phyloP scores from a whole-genome alignment of 2,113 vertebrate genomes.

The Microcebus griseorufus region DNA sequence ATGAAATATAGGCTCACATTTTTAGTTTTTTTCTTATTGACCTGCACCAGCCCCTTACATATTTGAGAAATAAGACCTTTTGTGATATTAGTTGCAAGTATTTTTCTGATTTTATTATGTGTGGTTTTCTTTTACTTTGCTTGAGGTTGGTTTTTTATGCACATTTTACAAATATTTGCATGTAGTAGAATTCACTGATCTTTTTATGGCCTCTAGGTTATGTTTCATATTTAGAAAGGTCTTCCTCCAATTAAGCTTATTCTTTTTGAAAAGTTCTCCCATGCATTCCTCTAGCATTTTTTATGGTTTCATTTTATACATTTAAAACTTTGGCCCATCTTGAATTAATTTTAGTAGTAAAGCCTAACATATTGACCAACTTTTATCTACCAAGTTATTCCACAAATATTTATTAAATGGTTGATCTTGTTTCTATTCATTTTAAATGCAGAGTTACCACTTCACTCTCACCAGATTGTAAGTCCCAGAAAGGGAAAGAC shows the following conservation, averaged over 20 bases:
- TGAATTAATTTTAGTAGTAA: neutral
- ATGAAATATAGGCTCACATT: neutral
- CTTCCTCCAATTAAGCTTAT: neutral
- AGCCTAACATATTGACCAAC: neutral
- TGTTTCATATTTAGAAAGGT: slow-evolving; percentile 14
- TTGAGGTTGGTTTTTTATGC: neutral
- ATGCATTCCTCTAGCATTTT: slow-evolving; percentile 15
- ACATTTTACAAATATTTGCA: neutral
- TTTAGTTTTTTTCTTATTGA: slow-evolving; percentile 8
- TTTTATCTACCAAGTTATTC: neutral
- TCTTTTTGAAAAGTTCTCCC: neutral
- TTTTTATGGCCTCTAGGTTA: neutral
- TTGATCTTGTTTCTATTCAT: neutral
- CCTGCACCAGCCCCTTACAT: neutral
- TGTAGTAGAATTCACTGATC: neutral
- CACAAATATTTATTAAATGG: slow-evolving; percentile 31
- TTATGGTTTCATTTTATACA: neutral
- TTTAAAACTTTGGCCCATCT: slow-evolving; percentile 2
- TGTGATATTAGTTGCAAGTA: neutral
- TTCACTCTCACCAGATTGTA: neutral
- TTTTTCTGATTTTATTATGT: neutral
- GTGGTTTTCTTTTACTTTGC: neutral
- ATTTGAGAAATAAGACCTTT: slow-evolving; percentile 16
- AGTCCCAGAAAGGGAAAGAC: neutral
- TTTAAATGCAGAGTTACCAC: neutral